Evolutionary conservation across 2,888 invertebrate species (phyloP), one percentile per base, ranked within the genome.

Genomic region (Gari tellinella): DNA sequence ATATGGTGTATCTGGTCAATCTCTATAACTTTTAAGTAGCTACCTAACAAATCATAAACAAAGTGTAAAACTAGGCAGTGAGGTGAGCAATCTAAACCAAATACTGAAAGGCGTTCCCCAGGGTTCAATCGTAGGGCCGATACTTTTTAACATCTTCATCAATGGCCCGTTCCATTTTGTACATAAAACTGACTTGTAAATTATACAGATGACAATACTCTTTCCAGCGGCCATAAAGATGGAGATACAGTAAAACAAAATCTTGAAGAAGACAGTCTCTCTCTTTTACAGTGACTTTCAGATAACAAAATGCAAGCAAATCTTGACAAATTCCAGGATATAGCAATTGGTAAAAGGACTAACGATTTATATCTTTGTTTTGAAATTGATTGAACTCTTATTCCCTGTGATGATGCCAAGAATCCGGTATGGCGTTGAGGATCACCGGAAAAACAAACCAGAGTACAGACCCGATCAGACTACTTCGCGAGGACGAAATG

Each of bases 191-290:
- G 31, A 31, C 10, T 58, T 73, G 8, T 73, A 63, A 63, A 72
- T 46, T 67, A 67, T 49, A 63, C 73, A 19, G 63, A 67, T 38
- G 67, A 67, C 40, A 67, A 67, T 57, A 63, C 67, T 31, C 58
- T 63, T 2, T 57, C 56, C 15, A 56, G 48, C 23, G 0, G 15
- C 40, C 38, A 45, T 46, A 1, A 46, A 15, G 37, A 0, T n/a
- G 12, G 17, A 64, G 55, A 15, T 17, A 48, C 4, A 7, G 5
- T 31, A 31, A 10, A 7, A 4, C 31, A 31, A 7, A 10, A 7
- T 31, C 31, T 31, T 12, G 40, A 64, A 55, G 15, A 45, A 4
- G 64, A 64, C 25, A 64, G 64, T 45, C 19, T 46, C 21, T 45
- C 55, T 12, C 40, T 64, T 21, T 55, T 64, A 38, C 41, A 64